These are phyloP conservation scores for Centropristis striata DNA, from an alignment of 2,113 vertebrate species.

Conservation along the genomic window DNA sequence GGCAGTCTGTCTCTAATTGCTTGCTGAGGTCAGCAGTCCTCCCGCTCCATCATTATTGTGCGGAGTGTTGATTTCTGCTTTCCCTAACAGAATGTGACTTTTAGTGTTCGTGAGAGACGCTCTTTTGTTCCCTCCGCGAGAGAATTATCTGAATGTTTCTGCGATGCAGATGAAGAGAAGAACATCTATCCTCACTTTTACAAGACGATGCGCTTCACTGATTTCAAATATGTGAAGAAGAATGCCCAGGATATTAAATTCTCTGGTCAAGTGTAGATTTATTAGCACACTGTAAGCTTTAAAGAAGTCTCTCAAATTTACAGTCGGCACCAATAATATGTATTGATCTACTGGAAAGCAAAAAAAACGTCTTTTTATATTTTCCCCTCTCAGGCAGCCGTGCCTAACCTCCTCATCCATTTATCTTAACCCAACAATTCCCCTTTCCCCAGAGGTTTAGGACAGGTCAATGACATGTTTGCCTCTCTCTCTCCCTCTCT, in stretches of 20 bases:
- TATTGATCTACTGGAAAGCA: constrained; percentile 5
- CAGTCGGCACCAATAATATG: background rate
- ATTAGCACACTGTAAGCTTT: background rate
- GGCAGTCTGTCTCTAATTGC: constrained; percentile 71
- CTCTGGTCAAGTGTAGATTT: constrained; percentile 5
- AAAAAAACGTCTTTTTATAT: background rate
- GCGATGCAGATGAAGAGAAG: constrained; percentile 2
- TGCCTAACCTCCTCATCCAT: constrained; percentile 9
- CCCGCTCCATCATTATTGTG: constrained; percentile 10
- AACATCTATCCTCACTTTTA: constrained; percentile 26
- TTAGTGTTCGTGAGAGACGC: constrained; percentile 43
- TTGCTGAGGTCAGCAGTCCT: constrained; percentile 71
- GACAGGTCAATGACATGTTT: constrained; percentile 25
- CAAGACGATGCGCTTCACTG: background rate
- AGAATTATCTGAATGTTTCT: constrained; percentile 30
- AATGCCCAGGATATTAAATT: background rate
- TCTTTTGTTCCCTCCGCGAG: constrained; percentile 36
- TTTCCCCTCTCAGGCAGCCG: background rate
- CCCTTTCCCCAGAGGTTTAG: constrained; percentile 14
- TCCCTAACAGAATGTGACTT: constrained; percentile 64
- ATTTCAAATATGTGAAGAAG: constrained; percentile 18
- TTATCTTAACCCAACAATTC: constrained; percentile 36
- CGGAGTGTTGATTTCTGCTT: constrained; percentile 67
- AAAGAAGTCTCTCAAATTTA: constrained; percentile 7
- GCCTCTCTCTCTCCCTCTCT: background rate